Conservation (phyloP, 1,140 invertebrate genomes). For the Anastrepha ludens region DNA sequence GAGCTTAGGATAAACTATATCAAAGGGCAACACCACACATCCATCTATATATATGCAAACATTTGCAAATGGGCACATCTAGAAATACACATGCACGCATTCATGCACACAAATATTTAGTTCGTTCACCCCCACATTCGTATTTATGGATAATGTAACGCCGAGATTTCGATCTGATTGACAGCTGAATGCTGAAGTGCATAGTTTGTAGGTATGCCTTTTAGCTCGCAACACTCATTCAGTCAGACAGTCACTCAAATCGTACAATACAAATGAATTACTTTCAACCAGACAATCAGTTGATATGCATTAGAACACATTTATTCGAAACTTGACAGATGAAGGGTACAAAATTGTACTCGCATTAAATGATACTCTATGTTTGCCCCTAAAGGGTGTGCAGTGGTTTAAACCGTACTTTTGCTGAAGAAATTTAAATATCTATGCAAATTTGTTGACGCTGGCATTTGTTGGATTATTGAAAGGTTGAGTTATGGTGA, state of each 20-base stretch:
- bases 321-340: not conserved
- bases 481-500: too few species aligned
- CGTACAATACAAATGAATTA: too few species aligned
- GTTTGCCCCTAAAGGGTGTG: too few species aligned
- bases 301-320: not conserved
- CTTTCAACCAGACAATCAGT: not conserved
- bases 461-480: too few species aligned
- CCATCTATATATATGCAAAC: not conserved
- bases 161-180: not conserved
- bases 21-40: too few species aligned
- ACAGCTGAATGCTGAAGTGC: slow-evolving; percentile 1
- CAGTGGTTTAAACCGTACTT: too few species aligned
- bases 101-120: too few species aligned
- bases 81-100: not conserved
- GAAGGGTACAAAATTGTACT: not conserved
- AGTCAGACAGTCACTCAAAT: not conserved
- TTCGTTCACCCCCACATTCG: too few species aligned
- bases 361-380: not conserved
- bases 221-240: not conserved
- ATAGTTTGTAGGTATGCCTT: not conserved
- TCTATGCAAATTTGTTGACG: too few species aligned
- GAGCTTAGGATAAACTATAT: too few species aligned
- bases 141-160: not conserved
- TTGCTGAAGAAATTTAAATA: too few species aligned
- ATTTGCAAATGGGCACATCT: not conserved